Evolutionary conservation across 2,113 vertebrate species (phyloP).

Genomic region (Dermatemys mawii): DNA sequence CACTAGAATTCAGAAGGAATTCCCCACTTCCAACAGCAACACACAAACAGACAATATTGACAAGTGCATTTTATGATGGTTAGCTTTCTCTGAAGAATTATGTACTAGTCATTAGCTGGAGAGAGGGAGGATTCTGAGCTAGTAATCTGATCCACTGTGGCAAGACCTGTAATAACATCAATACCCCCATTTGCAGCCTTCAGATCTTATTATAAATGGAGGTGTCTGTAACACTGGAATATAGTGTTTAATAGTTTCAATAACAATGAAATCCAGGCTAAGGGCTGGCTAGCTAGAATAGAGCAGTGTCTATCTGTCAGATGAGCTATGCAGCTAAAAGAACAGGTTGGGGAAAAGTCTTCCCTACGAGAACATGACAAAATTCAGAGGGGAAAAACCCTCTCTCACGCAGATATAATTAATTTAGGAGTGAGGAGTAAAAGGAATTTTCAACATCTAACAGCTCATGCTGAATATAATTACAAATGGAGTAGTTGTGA

Average conservation of each 20-base stretch:
- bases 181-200: accelerated
- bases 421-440: accelerated
- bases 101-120: accelerated
- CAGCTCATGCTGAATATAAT: accelerated
- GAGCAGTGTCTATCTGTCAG: neutral
- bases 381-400: neutral
- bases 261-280: neutral
- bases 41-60: neutral
- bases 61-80: neutral
- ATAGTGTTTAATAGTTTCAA: neutral
- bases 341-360: accelerated
- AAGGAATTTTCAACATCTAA: neutral
- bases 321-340: neutral
- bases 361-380: neutral
- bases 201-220: neutral
- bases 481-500: neutral
- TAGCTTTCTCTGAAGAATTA: neutral
- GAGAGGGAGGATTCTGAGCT: neutral
- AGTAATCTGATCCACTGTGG: neutral
- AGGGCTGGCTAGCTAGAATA: neutral
- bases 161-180: neutral
- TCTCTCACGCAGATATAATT: neutral
- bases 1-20: neutral
- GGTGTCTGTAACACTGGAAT: accelerated
- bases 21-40: neutral